Percentiles rank a stretch among this genome's conserved stretches.
phyloP scores from a whole-genome alignment of 2,113 vertebrate genomes.

The Bungarus multicinctus region DNA sequence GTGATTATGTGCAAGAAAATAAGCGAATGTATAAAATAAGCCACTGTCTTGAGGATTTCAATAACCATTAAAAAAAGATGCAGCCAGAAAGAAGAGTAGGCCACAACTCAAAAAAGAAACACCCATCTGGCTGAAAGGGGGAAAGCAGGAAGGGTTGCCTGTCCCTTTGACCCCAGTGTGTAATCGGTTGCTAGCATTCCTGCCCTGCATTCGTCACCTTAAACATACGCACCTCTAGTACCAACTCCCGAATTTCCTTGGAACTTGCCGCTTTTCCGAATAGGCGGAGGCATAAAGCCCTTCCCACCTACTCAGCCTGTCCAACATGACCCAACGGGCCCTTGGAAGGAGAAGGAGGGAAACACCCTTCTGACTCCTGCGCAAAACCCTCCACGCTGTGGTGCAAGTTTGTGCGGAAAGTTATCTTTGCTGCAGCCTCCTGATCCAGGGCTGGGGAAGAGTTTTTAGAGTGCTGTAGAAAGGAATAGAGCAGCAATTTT shows the following conservation, averaged over 20 bases:
- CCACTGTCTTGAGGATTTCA: not conserved
- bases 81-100: not conserved
- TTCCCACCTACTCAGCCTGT: not conserved
- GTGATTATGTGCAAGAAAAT: not conserved
- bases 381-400: not conserved
- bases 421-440: not conserved
- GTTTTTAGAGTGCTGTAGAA: not conserved
- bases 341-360: not conserved
- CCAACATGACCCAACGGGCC: not conserved
- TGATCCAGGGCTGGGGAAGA: not conserved
- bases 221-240: not conserved
- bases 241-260: not conserved
- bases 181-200: conserved; percentile 13
- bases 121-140: not conserved
- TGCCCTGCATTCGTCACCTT: not conserved
- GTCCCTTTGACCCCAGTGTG: not conserved
- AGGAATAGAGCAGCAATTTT: not conserved
- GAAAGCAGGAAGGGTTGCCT: not conserved
- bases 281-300: too few species aligned
- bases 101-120: not conserved
- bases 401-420: not conserved
- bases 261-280: not conserved
- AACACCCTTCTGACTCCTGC: too few species aligned
- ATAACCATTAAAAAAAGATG: not conserved
- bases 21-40: not conserved